These are phyloP conservation scores for Ophioderma brevispina DNA, from an alignment of 35 echinoderm and acorn worm species.

Conservation along the genomic window DNA sequence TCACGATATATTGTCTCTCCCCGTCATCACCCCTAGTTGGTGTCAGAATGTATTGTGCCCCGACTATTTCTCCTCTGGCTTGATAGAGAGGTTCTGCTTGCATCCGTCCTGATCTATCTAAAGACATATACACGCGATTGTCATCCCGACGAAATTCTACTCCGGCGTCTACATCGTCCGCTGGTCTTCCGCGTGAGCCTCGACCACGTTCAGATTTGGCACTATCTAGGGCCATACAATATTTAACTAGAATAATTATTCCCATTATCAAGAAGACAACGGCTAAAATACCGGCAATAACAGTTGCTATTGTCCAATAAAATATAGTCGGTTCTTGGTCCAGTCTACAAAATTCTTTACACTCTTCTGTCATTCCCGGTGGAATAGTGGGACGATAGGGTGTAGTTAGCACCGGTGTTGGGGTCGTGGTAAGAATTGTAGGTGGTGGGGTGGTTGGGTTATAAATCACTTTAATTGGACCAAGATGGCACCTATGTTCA, in stretches of 20 bases:
- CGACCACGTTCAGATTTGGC: not conserved
- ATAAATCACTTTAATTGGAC: not conserved
- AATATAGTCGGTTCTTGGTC: not conserved
- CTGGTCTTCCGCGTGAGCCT: not conserved
- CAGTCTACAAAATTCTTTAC: not conserved
- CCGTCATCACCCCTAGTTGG: not conserved
- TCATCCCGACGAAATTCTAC: not conserved
- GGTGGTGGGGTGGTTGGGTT: not conserved
- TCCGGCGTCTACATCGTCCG: not conserved
- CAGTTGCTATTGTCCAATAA: not conserved
- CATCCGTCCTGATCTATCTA: not conserved
- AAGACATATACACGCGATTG: conserved; percentile 4
- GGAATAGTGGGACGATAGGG: not conserved
- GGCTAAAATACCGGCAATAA: not conserved
- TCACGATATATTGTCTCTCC: not conserved
- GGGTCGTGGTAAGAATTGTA: not conserved
- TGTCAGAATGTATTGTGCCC: not conserved
- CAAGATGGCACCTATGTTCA: not conserved
- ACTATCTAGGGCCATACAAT: not conserved
- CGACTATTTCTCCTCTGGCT: not conserved
- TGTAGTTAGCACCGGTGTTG: not conserved
- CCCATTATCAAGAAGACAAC: not conserved
- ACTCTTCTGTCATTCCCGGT: not conserved
- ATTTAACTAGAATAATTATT: not conserved
- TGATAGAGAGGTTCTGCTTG: not conserved